A percentile compares a stretch with the other conserved stretches of the same genome.
phyloP scores from a whole-genome alignment of 2,113 vertebrate genomes.

The Bungarus multicinctus region DNA sequence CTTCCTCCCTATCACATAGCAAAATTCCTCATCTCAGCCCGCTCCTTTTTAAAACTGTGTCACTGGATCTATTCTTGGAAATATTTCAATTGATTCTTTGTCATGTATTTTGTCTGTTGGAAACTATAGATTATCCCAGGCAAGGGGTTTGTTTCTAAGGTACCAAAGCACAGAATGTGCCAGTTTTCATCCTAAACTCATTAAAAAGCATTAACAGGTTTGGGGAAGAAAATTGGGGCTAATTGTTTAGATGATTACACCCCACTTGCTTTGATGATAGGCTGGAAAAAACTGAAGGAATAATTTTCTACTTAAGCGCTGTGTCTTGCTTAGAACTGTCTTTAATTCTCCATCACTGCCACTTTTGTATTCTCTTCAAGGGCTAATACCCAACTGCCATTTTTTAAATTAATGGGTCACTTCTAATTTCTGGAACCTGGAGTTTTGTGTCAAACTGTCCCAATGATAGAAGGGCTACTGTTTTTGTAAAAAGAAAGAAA shows the following conservation, averaged over 20 bases:
- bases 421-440: neutral
- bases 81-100: neutral
- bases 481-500: neutral
- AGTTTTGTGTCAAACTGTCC: neutral
- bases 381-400: neutral
- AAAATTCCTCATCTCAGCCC: neutral
- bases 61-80: neutral
- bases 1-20: neutral
- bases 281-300: neutral
- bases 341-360: neutral
- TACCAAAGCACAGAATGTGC: neutral
- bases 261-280: neutral
- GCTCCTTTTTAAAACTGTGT: neutral
- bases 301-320: neutral
- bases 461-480: neutral
- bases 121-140: neutral
- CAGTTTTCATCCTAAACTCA: neutral
- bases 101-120: neutral
- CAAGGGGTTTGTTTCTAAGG: neutral
- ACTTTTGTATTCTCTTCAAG: neutral
- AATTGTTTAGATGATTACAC: neutral
- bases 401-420: neutral
- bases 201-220: neutral
- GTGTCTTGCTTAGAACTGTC: neutral
- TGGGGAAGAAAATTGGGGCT: neutral